These are phyloP conservation scores for Trichosurus vulpecula DNA, from an alignment of 2,797 vertebrate genomes.

Conservation along the genomic window DNA sequence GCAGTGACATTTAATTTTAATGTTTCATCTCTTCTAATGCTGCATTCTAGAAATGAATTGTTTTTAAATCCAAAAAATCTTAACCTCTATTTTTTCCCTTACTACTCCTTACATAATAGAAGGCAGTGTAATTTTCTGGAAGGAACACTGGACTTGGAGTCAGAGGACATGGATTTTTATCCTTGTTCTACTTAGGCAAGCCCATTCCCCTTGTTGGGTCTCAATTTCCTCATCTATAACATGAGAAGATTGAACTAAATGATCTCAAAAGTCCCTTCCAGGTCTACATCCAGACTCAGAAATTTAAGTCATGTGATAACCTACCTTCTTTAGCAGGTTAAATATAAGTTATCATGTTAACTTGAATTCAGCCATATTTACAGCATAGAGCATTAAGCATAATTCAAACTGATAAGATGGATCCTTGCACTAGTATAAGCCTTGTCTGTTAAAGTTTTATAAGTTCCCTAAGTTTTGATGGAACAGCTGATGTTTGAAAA, in stretches of 20 bases:
- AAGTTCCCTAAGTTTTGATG: not conserved
- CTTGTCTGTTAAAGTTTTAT: not conserved
- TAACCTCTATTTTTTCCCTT: not conserved
- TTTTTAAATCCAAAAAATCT: conserved; percentile 23
- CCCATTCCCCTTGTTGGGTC: not conserved
- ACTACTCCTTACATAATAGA: not conserved
- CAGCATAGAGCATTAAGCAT: not conserved
- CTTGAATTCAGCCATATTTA: not conserved
- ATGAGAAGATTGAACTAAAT: not conserved
- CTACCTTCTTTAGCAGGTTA: not conserved
- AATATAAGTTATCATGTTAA: not conserved
- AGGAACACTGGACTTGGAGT: not conserved
- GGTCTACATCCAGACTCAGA: not conserved
- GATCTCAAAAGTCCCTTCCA: not conserved
- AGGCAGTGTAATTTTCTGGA: not conserved
- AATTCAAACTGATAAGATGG: not conserved
- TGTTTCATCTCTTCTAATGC: conserved; percentile 17
- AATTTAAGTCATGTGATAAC: not conserved
- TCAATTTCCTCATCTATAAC: not conserved
- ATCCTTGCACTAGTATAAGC: not conserved
- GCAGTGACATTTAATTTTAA: conserved; percentile 30
- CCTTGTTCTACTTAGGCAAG: not conserved
- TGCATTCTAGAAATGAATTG: conserved; percentile 2
- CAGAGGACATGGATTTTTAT: not conserved
- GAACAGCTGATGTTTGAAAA: not conserved